Conservation (phyloP, 2,888 invertebrate genomes). For the Girardia tigrina region DNA sequence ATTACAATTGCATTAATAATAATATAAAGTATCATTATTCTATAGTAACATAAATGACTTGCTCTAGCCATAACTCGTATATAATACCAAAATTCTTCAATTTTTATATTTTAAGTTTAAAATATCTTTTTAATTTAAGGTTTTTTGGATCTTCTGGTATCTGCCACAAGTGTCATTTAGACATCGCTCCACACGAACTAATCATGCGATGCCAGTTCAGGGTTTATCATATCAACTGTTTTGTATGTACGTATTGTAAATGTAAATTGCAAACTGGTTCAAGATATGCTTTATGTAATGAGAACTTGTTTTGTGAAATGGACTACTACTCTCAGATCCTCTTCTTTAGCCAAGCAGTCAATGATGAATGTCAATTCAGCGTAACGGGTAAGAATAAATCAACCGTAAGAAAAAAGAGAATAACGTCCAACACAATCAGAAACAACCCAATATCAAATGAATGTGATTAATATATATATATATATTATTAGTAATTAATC, state of each 20-base stretch:
- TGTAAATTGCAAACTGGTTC: not conserved
- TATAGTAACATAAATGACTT: too few relatives aligned
- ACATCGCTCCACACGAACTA: not conserved
- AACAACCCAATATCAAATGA: not conserved
- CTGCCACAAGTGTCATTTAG: conserved; percentile 12
- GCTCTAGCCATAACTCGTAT: too few relatives aligned
- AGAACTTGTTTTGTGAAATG: conserved; percentile 19
- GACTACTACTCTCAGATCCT: not conserved
- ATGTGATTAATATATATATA: not conserved
- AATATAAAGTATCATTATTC: too few relatives aligned
- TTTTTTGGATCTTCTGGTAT: not conserved
- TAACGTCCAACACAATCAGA: not conserved
- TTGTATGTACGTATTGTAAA: conserved; percentile 1
- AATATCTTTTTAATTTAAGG: not conserved
- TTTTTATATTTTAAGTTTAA: too few relatives aligned
- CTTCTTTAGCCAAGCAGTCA: not conserved
- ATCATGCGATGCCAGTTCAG: conserved; percentile 7
- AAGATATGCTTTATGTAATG: not conserved
- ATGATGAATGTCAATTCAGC: conserved; percentile 7
- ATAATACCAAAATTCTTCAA: too few relatives aligned
- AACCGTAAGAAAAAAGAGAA: conserved; percentile 3
- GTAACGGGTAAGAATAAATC: not conserved
- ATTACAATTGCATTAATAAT: too few relatives aligned
- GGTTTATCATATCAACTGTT: not conserved
- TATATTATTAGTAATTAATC: not conserved